A percentile compares a stretch with the other conserved stretches of the same genome.
Conservation (phyloP, 2,888 invertebrate genomes). For the Cerastis leucographa region DNA sequence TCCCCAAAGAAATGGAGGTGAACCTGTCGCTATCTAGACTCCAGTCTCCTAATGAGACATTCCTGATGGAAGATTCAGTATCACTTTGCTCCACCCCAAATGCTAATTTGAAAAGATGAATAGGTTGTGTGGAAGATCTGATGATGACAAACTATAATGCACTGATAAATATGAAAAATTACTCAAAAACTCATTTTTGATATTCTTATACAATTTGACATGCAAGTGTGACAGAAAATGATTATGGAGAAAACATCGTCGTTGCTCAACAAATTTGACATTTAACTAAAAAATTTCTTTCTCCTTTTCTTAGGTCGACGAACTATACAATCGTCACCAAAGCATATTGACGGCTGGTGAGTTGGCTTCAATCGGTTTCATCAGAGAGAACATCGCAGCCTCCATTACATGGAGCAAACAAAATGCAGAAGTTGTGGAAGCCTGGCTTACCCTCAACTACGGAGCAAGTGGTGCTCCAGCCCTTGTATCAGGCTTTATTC, state of each 20-base stretch:
- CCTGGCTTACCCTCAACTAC: conserved; percentile 79
- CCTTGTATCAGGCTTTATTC: conserved; percentile 75
- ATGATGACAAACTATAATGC: neutral
- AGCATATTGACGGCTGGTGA: conserved; percentile 83
- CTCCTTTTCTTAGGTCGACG: conserved; percentile 73
- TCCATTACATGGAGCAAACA: conserved; percentile 81
- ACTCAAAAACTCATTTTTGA: neutral
- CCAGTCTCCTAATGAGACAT: neutral
- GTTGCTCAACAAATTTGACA: neutral
- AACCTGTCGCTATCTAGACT: neutral
- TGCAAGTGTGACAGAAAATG: too few relatives aligned
- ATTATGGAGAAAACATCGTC: neutral
- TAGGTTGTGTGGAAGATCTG: neutral
- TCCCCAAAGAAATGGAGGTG: neutral
- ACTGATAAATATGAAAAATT: too few relatives aligned
- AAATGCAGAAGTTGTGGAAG: conserved; percentile 75
- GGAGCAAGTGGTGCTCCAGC: conserved; percentile 67
- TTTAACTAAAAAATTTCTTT: neutral
- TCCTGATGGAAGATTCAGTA: neutral
- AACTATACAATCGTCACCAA: conserved; percentile 73
- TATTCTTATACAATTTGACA: neutral
- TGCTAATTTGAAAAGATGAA: neutral
- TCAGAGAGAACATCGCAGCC: conserved; percentile 83
- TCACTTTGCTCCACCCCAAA: neutral
- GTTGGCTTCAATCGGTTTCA: conserved; percentile 77